Conservation (phyloP, 37 sponge, comb jelly and placozoan species). For the Aplysina aerophoba region DNA sequence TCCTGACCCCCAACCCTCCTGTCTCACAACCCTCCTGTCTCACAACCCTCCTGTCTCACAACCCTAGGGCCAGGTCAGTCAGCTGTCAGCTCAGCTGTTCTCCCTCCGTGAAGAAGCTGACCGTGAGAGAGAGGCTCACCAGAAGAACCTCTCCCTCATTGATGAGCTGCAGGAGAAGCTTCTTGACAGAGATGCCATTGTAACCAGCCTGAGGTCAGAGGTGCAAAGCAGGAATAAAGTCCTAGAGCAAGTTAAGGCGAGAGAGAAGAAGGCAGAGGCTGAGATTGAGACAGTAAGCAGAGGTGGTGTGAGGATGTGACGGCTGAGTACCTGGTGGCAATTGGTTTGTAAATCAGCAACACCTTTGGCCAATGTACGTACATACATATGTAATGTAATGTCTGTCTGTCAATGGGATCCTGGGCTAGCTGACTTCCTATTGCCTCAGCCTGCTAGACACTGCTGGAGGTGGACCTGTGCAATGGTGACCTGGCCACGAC, state of each 20-base stretch:
- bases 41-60: neutral
- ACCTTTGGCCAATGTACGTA: neutral
- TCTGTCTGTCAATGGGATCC: too few relatives aligned
- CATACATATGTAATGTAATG: neutral
- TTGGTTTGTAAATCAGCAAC: too few relatives aligned
- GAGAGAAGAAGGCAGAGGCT: constrained; percentile 19
- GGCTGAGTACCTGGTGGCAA: too few relatives aligned
- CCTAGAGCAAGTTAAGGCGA: constrained; percentile 38
- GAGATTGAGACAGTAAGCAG: constrained; percentile 27
- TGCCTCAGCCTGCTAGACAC: too few relatives aligned
- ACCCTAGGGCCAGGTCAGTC: constrained; percentile 4
- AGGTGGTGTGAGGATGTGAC: neutral
- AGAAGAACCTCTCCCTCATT: constrained; percentile 1
- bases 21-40: neutral
- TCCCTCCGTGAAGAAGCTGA: neutral
- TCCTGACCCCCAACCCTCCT: neutral
- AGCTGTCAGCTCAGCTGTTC: constrained; percentile 33
- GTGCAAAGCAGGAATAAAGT: neutral
- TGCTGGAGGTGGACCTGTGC: too few relatives aligned
- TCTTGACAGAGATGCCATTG: neutral
- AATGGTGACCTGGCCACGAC: too few relatives aligned
- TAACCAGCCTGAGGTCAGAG: constrained; percentile 27
- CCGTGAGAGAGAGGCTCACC: neutral
- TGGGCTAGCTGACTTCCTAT: too few relatives aligned
- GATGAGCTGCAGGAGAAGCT: constrained; percentile 43